Conservation (phyloP, 2,113 vertebrate genomes). For the Arenaria interpres region DNA sequence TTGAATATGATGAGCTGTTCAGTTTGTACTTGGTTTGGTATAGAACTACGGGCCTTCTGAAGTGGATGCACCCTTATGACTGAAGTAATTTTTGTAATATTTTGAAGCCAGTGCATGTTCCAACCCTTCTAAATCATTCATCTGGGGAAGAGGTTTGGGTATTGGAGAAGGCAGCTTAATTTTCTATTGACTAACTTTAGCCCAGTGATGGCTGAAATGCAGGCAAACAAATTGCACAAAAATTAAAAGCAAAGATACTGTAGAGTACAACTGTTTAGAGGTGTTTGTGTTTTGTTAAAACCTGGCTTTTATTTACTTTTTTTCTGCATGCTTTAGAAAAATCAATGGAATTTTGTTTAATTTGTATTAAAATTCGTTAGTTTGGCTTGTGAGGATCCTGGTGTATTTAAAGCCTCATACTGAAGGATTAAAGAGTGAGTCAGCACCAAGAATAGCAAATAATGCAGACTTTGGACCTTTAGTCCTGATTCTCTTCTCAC, state of each 20-base stretch:
- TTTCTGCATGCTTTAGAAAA: neutral
- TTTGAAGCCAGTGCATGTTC: neutral
- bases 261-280: neutral
- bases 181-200: slow-evolving; percentile 9
- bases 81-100: neutral
- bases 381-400: neutral
- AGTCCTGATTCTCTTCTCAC: neutral
- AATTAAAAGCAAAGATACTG: neutral
- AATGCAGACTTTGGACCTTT: neutral
- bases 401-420: neutral
- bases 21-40: neutral
- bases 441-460: neutral
- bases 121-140: neutral
- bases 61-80: neutral
- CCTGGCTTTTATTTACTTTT: neutral
- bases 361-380: neutral
- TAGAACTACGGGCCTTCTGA: neutral
- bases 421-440: neutral
- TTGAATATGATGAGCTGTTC: neutral
- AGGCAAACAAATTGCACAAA: neutral
- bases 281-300: neutral
- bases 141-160: neutral
- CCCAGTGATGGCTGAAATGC: neutral
- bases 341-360: neutral
- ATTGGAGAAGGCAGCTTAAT: slow-evolving; percentile 20